A percentile compares a stretch with the other conserved stretches of the same genome.
phyloP scores from a whole-genome alignment of 2,113 vertebrate species.

The Notarius quadriscutis region DNA sequence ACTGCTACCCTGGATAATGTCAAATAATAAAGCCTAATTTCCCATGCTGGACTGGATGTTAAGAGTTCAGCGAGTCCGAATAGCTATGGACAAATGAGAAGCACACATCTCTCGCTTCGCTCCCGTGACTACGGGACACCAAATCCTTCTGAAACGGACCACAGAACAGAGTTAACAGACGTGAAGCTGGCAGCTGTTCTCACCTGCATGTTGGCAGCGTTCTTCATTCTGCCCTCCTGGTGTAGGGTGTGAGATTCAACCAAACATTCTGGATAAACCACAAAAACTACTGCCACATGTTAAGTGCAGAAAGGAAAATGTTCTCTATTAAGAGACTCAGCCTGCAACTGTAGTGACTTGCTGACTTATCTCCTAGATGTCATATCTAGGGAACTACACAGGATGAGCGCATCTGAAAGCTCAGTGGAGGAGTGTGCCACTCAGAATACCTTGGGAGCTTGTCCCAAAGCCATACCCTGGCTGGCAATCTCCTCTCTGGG shows the following conservation, averaged over 20 bases:
- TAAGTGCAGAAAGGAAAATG: slow-evolving; percentile 22
- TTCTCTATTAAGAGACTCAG: background rate
- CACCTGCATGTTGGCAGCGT: slow-evolving; percentile 64
- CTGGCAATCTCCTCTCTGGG: slow-evolving; percentile 68
- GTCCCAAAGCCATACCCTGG: slow-evolving; percentile 66
- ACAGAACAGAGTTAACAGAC: slow-evolving; percentile 66
- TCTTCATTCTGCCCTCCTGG: slow-evolving; percentile 33
- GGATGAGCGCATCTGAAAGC: slow-evolving; percentile 15
- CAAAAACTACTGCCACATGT: slow-evolving; percentile 36
- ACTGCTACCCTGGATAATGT: slow-evolving; percentile 64
- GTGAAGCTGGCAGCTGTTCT: slow-evolving; percentile 66
- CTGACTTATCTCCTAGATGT: slow-evolving; percentile 18
- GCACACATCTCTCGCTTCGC: slow-evolving; percentile 59
- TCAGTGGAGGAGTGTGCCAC: slow-evolving; percentile 38
- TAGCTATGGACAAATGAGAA: slow-evolving; percentile 62
- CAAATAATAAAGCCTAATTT: slow-evolving; percentile 71
- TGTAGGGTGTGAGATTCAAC: slow-evolving; percentile 53
- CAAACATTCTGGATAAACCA: slow-evolving; percentile 31
- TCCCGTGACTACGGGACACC: slow-evolving; percentile 71
- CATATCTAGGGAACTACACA: background rate
- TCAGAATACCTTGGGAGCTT: slow-evolving; percentile 62
- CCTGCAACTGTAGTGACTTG: slow-evolving; percentile 40
- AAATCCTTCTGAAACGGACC: slow-evolving; percentile 67
- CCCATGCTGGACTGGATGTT: slow-evolving; percentile 56
- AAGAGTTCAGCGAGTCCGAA: slow-evolving; percentile 65